Base-by-base conservation (phyloP, 53 echinoderm and acorn worm genomes). In the Zoroaster sp. region DNA sequence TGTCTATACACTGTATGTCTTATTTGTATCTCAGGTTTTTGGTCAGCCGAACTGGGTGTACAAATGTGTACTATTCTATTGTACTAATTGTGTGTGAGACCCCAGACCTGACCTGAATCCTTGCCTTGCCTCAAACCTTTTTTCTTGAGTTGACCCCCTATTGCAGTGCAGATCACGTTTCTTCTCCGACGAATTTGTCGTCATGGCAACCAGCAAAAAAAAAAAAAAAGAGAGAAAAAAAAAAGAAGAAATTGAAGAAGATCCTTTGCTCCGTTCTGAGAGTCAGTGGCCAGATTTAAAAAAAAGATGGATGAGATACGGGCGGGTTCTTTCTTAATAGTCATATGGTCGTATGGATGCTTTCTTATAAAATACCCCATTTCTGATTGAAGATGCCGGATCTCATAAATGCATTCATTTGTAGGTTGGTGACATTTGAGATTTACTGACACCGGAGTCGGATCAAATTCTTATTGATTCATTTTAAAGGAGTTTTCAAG, bases 151-250 rank as follows among this genome's bases (percentile, higher is more conserved):
- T 54, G 59, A 79, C 79, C 79, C 79, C 74, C 37, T n/a, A 12
- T 63, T 54, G 17, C 71, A 17, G 71, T 32, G 6, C 21, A 13
- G 37, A 54, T 37, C 34, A 59, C 38, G 21, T 63, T 54, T 59
- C 40, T 9, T 40, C 30, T 44, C 10, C 14, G 83, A 83, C 32
- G 72, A 70, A 70, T 71, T 69, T 20, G 44, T 83, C 72, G 18
- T 49, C 83, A 35, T 83, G 71, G 71, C 69, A 83, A 83, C 83
- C 37, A 17, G 46, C 47, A 35, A 20, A 59, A 59, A 59, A 59
- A 25, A 59, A 59, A 25, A 59, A 25, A 25, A 7, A 11, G 59
- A 54, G 8, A 21, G 4, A 23, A 21, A 28, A 59, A 59, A 25
- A 59, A 59, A 59, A 28, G 28, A 59, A 1, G 20, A 55, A 25